Evolutionary conservation across 2,888 invertebrate genomes (phyloP).

Genomic region (Byasa hedistus): DNA sequence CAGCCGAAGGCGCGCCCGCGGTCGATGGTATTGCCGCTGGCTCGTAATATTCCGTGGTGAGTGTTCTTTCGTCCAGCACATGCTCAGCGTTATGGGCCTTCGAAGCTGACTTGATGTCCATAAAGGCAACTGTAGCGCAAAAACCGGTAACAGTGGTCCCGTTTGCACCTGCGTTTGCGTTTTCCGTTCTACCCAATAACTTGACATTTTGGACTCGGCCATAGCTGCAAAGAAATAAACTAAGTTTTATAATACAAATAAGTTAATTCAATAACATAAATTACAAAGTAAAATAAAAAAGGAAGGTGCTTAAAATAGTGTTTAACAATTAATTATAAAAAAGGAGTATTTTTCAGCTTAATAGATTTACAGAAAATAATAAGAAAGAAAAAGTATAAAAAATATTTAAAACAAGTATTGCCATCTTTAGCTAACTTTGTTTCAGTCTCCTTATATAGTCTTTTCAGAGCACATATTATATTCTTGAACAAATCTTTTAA

Average conservation of each 20-base stretch:
- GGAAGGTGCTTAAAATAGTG: neutral
- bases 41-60: conserved; percentile 95
- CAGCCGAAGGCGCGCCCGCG: conserved; percentile 78
- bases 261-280: neutral
- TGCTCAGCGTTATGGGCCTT: conserved; percentile 95
- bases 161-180: conserved; percentile 75
- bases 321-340: neutral
- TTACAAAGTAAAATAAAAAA: conserved; percentile 1
- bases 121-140: conserved; percentile 95
- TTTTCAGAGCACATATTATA: neutral
- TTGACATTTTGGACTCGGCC: conserved; percentile 98
- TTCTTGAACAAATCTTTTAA: neutral
- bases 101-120: conserved; percentile 97
- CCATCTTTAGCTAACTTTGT: conserved; percentile 13
- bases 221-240: conserved; percentile 84
- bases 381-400: neutral
- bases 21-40: conserved; percentile 86
- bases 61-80: conserved; percentile 91
- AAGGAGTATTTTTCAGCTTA: neutral
- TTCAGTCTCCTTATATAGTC: conserved; percentile 13
- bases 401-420: conserved; percentile 1
- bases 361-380: conserved; percentile 7
- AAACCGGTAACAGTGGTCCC: conserved; percentile 82
- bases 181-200: conserved; percentile 86
- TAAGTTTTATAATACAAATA: conserved; percentile 28